Conservation (phyloP, 1,140 invertebrate species). For the Babylonia areolata region DNA sequence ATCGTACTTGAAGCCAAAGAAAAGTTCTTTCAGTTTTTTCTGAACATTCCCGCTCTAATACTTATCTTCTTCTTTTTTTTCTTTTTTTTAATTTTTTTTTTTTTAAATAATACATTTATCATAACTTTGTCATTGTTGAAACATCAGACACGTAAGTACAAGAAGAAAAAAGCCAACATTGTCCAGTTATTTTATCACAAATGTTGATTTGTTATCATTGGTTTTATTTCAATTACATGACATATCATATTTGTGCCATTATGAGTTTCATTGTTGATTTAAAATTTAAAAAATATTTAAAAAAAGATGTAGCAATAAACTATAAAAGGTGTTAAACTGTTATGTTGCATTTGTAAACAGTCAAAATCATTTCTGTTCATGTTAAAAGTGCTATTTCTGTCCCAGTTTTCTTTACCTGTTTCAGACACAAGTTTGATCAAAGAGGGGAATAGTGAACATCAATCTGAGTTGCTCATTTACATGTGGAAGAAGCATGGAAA, state of each 20-base stretch:
- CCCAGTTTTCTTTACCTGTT: no score
- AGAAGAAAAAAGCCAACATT: neutral
- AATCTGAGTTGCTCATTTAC: neutral
- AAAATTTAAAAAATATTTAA: no score
- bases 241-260: conserved; percentile 18
- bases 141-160: neutral
- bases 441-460: neutral
- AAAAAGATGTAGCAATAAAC: conserved; percentile 18
- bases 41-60: neutral
- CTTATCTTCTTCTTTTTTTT: neutral
- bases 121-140: neutral
- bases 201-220: conserved; percentile 12
- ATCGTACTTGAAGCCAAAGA: conserved; percentile 2
- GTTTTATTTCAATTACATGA: neutral
- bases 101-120: no score
- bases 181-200: neutral
- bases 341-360: no score
- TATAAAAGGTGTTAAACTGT: neutral
- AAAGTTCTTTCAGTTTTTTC: neutral
- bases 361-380: neutral
- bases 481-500: neutral
- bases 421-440: neutral
- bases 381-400: neutral
- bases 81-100: neutral
- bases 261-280: neutral